phyloP scores from a whole-genome alignment of 2,797 vertebrate genomes.

The Hyperoplus lanceolatus region DNA sequence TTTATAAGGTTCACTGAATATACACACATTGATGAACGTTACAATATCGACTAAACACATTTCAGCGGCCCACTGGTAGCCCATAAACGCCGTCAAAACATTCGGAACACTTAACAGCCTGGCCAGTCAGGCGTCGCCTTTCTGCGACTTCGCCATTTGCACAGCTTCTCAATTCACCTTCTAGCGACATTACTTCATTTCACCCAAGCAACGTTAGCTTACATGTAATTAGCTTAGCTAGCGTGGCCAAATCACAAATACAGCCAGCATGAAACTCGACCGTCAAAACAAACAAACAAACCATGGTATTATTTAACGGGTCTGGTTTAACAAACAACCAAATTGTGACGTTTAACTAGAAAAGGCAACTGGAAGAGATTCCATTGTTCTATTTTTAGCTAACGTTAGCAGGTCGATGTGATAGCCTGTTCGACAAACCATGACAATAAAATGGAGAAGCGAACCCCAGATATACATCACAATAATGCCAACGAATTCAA shows the following conservation, averaged over 20 bases:
- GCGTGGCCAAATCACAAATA: fast-evolving
- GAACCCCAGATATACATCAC: fast-evolving
- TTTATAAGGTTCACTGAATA: background rate
- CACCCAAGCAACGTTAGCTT: background rate
- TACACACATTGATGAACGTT: no score
- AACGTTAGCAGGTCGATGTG: constrained; percentile 29
- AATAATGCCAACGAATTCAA: fast-evolving
- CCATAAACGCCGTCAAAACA: constrained; percentile 1
- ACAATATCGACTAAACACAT: background rate
- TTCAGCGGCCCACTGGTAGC: fast-evolving
- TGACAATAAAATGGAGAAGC: background rate
- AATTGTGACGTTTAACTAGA: background rate
- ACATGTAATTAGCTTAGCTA: background rate
- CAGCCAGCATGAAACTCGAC: fast-evolving
- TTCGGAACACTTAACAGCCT: background rate
- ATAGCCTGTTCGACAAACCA: background rate
- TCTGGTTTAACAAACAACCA: background rate
- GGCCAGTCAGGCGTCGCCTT: background rate
- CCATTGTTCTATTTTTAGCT: constrained; percentile 80
- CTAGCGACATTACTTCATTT: constrained; percentile 29
- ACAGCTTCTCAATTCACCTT: constrained; percentile 38
- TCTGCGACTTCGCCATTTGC: constrained; percentile 76
- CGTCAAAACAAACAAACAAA: fast-evolving
- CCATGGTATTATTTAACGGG: fast-evolving
- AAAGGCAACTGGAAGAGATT: background rate